phyloP scores from a whole-genome alignment of 2,888 invertebrate species.

The Capitulum mitella region DNA sequence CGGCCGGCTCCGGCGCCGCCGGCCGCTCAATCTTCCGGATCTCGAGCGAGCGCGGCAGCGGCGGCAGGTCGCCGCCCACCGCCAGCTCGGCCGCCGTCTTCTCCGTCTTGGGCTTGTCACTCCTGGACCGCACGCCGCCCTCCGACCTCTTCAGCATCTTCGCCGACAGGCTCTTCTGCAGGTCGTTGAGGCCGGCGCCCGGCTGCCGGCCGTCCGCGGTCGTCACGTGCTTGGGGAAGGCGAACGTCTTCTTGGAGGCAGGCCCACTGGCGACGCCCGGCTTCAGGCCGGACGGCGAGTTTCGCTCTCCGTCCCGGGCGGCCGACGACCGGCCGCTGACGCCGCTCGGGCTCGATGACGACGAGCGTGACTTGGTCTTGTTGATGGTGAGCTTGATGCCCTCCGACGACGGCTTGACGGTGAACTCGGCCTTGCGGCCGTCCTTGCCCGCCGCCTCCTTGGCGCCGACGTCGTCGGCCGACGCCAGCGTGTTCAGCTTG shows the following conservation, averaged over 20 bases:
- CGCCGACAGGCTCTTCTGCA: conserved; percentile 6
- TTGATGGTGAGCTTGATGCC: conserved; percentile 88
- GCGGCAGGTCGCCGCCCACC: background rate
- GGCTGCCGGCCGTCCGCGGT: background rate
- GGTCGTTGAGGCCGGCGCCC: background rate
- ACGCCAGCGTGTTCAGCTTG: conserved; percentile 50
- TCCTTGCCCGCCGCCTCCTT: conserved; percentile 33
- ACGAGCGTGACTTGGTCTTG: conserved; percentile 53
- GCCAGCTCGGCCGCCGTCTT: conserved; percentile 9
- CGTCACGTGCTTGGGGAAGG: background rate
- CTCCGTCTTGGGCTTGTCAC: background rate
- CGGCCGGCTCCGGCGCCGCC: background rate
- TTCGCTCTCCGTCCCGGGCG: conserved; percentile 54
- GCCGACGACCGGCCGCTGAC: background rate
- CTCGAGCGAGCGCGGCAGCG: conserved; percentile 24
- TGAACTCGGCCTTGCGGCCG: conserved; percentile 50
- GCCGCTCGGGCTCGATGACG: conserved; percentile 19
- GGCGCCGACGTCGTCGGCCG: conserved; percentile 25
- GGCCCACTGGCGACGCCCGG: conserved; percentile 81
- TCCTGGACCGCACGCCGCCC: background rate
- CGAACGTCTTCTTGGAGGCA: conserved; percentile 60
- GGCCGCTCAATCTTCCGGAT: conserved; percentile 17
- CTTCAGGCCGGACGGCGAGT: conserved; percentile 64
- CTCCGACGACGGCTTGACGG: conserved; percentile 80
- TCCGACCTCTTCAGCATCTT: conserved; percentile 4